These are phyloP conservation scores for Melitaea athalia DNA, from an alignment of 2,888 invertebrate genomes.

Conservation along the genomic window DNA sequence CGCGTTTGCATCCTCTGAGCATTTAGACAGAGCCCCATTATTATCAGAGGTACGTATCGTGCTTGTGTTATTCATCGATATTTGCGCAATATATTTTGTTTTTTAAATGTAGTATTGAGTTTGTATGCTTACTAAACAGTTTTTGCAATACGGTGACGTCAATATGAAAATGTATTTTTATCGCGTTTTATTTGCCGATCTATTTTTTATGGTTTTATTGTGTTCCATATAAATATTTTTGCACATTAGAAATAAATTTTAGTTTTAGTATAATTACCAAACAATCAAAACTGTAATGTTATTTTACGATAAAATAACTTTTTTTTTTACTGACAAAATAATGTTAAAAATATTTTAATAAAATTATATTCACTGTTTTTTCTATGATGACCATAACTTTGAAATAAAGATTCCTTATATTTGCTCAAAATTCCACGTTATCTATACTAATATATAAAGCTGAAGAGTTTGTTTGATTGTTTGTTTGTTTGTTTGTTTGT, in stretches of 20 bases:
- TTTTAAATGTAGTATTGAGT: conserved; percentile 7
- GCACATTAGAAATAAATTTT: too few species aligned
- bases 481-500: too few species aligned
- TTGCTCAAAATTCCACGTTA: too few species aligned
- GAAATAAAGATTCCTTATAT: too few species aligned
- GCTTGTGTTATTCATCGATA: conserved; percentile 12
- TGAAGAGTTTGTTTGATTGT: too few species aligned
- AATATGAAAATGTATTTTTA: not conserved
- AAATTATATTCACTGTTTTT: too few species aligned
- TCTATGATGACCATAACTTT: too few species aligned
- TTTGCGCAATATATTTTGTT: conserved; percentile 18
- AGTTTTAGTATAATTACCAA: not conserved
- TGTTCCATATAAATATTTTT: not conserved
- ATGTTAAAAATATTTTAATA: too few species aligned
- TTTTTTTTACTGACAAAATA: too few species aligned
- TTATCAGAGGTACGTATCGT: conserved; percentile 64
- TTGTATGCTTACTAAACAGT: conserved; percentile 12
- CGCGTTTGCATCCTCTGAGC: conserved; percentile 74
- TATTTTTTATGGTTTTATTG: not conserved
- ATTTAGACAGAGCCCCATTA: conserved; percentile 73
- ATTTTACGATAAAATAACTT: too few species aligned
- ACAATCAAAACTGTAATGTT: too few species aligned
- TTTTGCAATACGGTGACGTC: conserved; percentile 1
- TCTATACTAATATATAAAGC: too few species aligned
- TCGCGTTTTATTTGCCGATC: not conserved